Evolutionary conservation across 2,888 invertebrate species (phyloP), one percentile per base, ranked within the genome.

Genomic region (Dasysyrphus albostriatus): DNA sequence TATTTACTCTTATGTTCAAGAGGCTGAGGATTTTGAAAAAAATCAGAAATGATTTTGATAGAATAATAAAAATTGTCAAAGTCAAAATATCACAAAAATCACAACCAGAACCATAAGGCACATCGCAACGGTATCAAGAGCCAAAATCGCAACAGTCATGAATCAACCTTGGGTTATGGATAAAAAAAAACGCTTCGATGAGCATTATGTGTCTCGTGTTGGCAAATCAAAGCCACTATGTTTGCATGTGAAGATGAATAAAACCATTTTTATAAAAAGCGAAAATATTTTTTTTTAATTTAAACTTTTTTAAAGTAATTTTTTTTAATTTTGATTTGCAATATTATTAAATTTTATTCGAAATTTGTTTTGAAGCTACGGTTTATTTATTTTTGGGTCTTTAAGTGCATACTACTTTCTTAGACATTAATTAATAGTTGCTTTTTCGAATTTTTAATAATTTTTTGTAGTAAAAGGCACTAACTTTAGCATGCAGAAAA

Each of bases 51-150:
- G 51, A 76, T 56, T 70, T 85, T 67, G 82, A 73, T 88, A 88
- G 82, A 88, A 51, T 39, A 72, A 37, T 19, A 42, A 39, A 65
- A 73, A 93, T 99, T 99, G 99, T 99, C 99, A 89, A 99, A 99
- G 97, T 99, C 99, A 89, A 99, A 99, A 96, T 99, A 99, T 95
- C 99, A 99, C 93, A 99, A 99, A 92, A 98, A 97, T 95, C 99
- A 99, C 93, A 99, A 99, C 93, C 99, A 99, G 94, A 98, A 97
- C 93, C 96, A 97, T 88, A 99, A 99, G 94, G 98, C 98, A 89
- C 99, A 99, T 93, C 96, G 99, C 89, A 99, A 99, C 96, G 98
- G 98, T 88, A 99, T 99, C 92, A 96, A 97, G 93, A 97, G 96
- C 92, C 99, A 99, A 58, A 97, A 95, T 92, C 95, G 96, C 89